phyloP scores from a whole-genome alignment of 2,888 invertebrate genomes.

The Ochropacha duplaris region DNA sequence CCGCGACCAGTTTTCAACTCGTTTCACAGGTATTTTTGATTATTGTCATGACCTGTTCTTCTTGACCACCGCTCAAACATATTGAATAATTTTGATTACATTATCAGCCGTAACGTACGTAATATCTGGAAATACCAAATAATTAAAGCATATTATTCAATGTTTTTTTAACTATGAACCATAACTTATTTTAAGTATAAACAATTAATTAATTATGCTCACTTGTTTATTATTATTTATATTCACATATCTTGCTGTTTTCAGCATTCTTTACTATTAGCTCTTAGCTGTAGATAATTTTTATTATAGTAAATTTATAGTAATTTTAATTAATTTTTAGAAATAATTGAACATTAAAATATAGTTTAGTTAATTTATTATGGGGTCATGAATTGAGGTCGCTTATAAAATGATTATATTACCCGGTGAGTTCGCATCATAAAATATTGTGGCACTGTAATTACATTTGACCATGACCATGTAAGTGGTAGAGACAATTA shows the following conservation, averaged over 20 bases:
- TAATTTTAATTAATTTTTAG: too few species aligned
- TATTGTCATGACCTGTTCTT: conserved; percentile 50
- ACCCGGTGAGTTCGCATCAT: not conserved
- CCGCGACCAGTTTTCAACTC: conserved; percentile 62
- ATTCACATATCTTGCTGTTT: not conserved
- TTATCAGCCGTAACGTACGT: conserved; percentile 23
- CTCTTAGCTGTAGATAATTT: too few species aligned
- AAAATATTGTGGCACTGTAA: not conserved
- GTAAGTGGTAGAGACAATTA: not conserved
- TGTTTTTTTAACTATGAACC: not conserved
- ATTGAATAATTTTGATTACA: conserved; percentile 44
- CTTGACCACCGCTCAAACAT: conserved; percentile 41
- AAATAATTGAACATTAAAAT: too few species aligned
- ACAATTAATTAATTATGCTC: too few species aligned
- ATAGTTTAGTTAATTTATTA: too few species aligned
- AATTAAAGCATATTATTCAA: conserved; percentile 3
- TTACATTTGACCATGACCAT: not conserved
- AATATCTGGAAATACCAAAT: conserved; percentile 15
- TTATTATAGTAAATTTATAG: too few species aligned
- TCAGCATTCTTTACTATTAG: too few species aligned
- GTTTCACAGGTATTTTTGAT: conserved; percentile 70
- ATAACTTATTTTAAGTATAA: too few species aligned
- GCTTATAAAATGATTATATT: not conserved
- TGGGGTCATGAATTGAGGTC: not conserved
- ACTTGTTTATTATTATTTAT: not conserved